A percentile compares a stretch with the other conserved stretches of the same genome.
These are phyloP conservation scores for Hydrolagus affinis DNA, from an alignment of 2,113 vertebrate genomes.

Conservation along the genomic window DNA sequence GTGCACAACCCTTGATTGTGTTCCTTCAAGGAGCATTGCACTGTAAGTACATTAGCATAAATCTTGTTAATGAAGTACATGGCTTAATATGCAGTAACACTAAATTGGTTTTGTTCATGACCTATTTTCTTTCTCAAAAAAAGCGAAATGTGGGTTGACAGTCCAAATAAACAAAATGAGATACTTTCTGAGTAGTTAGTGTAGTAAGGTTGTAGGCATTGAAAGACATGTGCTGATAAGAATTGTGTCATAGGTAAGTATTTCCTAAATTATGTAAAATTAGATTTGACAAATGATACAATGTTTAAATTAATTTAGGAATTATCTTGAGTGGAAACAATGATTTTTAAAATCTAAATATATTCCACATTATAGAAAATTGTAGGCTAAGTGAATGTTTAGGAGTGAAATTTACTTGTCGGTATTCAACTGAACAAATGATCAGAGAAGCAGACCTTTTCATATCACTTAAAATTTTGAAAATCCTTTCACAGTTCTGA, in stretches of 20 bases:
- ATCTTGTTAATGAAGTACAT: constrained; percentile 17
- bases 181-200: constrained; percentile 6
- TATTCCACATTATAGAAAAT: background rate
- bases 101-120: constrained; percentile 27
- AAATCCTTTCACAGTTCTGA: background rate
- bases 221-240: background rate
- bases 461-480: background rate
- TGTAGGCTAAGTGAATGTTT: background rate
- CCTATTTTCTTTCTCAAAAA: constrained; percentile 4
- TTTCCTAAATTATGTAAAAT: constrained; percentile 24
- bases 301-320: background rate
- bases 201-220: constrained; percentile 20
- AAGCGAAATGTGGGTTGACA: background rate
- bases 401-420: constrained; percentile 7
- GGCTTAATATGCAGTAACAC: constrained; percentile 25
- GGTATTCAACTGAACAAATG: constrained; percentile 15
- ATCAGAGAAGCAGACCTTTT: background rate
- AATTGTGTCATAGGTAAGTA: constrained; percentile 17
- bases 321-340: background rate
- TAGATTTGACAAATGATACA: background rate
- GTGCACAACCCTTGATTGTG: constrained; percentile 83
- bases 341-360: background rate
- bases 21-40: constrained; percentile 85
- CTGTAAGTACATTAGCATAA: constrained; percentile 86
- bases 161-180: background rate